Base-by-base conservation (phyloP, 2,113 vertebrate species). In the Ptilonorhynchus violaceus region DNA sequence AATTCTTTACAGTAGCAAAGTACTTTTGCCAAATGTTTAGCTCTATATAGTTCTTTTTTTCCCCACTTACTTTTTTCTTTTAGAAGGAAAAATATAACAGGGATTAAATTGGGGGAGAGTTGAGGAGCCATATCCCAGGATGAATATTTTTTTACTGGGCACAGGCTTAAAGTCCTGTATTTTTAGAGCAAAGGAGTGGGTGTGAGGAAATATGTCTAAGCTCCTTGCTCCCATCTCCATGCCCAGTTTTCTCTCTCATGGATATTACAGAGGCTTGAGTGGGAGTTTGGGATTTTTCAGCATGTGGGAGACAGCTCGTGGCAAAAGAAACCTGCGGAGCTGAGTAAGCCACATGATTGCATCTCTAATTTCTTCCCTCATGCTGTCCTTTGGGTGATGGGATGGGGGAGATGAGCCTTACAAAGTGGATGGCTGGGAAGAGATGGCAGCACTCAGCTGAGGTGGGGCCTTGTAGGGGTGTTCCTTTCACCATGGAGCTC, bases 1-100 rank as follows among this genome's bases (percentile, higher is more conserved):
- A 93, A 95, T 30, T 94, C 87, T 92, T 93, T 82, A 66, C 56
- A 69, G 88, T 68, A 89, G 67, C 33, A 88, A 96, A 88, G 74
- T 86, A 75, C 76, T 93, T 95, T 89, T 88, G 82, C 91, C 85
- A 92, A 89, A 80, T 86, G 50, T 52, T 76, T 94, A 76, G 44
- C 21, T 73, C 70, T n/a, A 4, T 59, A 30, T 19, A 59, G 42
- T 52, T 44, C 37, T 39, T 64, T 56, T 27, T 20, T 5, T 4
- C 1, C 4, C 15, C 4, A 23, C 14, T 39, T 25, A 23, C 12
- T 74, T 92, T 89, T 91, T 85, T 66, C 49, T 83, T 97, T 85
- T 50, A 31, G 64, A 85, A 53, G 41, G 30, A 75, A 91, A 39
- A 91, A 59, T 89, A n/a, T 68, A 77, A 77, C 76, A 70, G 35